These are phyloP conservation scores for Jacana jacana DNA, from an alignment of 2,113 vertebrate genomes.

Conservation along the genomic window DNA sequence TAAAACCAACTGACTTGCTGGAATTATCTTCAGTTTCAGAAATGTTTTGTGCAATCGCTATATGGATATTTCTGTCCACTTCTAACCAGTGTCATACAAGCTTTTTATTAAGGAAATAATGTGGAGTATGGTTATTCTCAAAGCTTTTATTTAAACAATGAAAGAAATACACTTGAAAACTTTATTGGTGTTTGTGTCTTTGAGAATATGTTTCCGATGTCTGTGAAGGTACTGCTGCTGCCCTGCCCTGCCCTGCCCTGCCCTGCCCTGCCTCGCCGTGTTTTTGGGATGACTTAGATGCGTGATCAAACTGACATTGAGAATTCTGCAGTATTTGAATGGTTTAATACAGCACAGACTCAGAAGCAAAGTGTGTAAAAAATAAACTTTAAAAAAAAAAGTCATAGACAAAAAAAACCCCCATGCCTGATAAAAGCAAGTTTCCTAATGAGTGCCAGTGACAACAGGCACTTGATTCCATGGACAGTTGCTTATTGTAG, in stretches of 20 bases:
- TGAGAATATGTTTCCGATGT: neutral
- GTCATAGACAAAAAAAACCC: neutral
- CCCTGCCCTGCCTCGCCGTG: no score
- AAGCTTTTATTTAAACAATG: constrained; percentile 1
- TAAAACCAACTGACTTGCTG: neutral
- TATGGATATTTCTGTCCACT: neutral
- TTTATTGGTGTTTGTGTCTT: neutral
- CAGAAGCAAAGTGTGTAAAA: neutral
- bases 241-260: no score
- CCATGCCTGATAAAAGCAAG: neutral
- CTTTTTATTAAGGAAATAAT: neutral
- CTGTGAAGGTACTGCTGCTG: no score
- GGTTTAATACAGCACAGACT: neutral
- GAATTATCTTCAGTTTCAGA: neutral
- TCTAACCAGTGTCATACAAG: neutral
- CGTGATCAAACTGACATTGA: neutral
- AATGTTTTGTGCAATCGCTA: neutral
- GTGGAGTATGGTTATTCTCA: neutral
- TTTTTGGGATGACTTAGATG: neutral
- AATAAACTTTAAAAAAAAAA: neutral
- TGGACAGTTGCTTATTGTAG: neutral
- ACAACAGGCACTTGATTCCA: neutral
- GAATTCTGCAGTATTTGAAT: neutral
- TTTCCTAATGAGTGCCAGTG: neutral
- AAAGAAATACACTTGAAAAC: neutral